A percentile compares a stretch with the other conserved stretches of the same genome.
These are phyloP conservation scores for Eumacrocentrus americanus DNA, from an alignment of 2,888 invertebrate genomes.

Conservation along the genomic window DNA sequence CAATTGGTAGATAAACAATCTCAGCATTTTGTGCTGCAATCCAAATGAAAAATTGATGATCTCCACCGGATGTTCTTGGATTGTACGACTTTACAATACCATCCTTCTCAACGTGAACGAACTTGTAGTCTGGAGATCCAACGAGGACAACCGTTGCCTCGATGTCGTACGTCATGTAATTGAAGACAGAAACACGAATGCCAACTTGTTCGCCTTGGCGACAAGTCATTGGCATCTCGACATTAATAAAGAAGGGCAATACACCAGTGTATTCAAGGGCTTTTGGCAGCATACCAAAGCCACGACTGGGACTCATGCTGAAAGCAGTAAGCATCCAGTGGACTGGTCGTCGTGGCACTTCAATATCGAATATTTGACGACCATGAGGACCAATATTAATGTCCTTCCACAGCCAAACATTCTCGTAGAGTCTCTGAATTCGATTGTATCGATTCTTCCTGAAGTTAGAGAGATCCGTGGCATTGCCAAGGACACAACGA, in stretches of 20 bases:
- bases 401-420: conserved; percentile 95
- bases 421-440: conserved; percentile 89
- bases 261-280: conserved; percentile 89
- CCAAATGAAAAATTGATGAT: conserved; percentile 94
- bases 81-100: conserved; percentile 86
- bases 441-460: conserved; percentile 86
- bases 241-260: conserved; percentile 92
- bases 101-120: conserved; percentile 88
- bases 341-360: conserved; percentile 83
- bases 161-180: conserved; percentile 85
- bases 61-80: conserved; percentile 88
- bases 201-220: conserved; percentile 94
- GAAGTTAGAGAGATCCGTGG: conserved; percentile 75
- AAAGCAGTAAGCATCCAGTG: conserved; percentile 95
- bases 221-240: conserved; percentile 85
- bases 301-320: conserved; percentile 84
- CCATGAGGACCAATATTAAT: conserved; percentile 92
- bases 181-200: conserved; percentile 89
- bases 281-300: conserved; percentile 84
- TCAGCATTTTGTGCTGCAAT: conserved; percentile 78
- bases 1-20: conserved; percentile 89
- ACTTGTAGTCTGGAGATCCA: conserved; percentile 85
- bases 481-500: conserved; percentile 72
- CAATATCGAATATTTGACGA: conserved; percentile 82
- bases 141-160: conserved; percentile 88